These are phyloP conservation scores for Zenarchopterus dispar DNA, from an alignment of 2,797 vertebrate species.

Conservation along the genomic window DNA sequence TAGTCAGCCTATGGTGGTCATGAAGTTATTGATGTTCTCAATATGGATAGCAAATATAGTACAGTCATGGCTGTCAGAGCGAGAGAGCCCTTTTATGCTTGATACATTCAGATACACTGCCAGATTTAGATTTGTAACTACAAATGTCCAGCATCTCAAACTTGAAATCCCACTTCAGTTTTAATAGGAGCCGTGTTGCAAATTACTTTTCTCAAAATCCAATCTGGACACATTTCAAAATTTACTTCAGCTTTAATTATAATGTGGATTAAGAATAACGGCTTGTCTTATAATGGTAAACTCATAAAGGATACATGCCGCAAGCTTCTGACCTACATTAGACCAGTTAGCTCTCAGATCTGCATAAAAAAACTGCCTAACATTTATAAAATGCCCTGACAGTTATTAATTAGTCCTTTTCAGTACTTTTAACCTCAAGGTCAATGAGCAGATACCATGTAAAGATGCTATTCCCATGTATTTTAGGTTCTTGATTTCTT, in stretches of 20 bases:
- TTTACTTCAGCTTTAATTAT: slow-evolving; percentile 69
- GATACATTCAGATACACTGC: slow-evolving; percentile 53
- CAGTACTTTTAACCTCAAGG: slow-evolving; percentile 79
- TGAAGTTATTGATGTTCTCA: slow-evolving; percentile 81
- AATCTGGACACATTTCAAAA: slow-evolving; percentile 68
- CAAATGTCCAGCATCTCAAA: slow-evolving; percentile 54
- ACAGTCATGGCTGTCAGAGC: slow-evolving; percentile 71
- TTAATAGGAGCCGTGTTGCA: slow-evolving; percentile 47
- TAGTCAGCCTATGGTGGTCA: slow-evolving; percentile 80
- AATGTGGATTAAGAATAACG: slow-evolving; percentile 70
- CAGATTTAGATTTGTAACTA: slow-evolving; percentile 63
- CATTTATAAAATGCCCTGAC: slow-evolving; percentile 76
- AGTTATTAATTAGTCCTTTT: slow-evolving; percentile 83
- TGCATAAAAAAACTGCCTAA: slow-evolving; percentile 66
- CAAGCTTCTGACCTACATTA: slow-evolving; percentile 78
- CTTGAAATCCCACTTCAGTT: slow-evolving; percentile 55
- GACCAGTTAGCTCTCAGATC: slow-evolving; percentile 57
- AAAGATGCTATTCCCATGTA: slow-evolving; percentile 71
- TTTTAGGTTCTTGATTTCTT: slow-evolving; percentile 50
- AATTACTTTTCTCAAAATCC: slow-evolving; percentile 63
- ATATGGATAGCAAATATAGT: slow-evolving; percentile 79
- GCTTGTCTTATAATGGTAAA: slow-evolving; percentile 68
- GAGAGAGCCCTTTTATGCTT: slow-evolving; percentile 57
- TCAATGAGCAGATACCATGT: slow-evolving; percentile 78
- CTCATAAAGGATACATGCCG: slow-evolving; percentile 71